A percentile compares a stretch with the other conserved stretches of the same genome.
phyloP scores from a whole-genome alignment of 2,113 vertebrate genomes.

The Canis aureus region DNA sequence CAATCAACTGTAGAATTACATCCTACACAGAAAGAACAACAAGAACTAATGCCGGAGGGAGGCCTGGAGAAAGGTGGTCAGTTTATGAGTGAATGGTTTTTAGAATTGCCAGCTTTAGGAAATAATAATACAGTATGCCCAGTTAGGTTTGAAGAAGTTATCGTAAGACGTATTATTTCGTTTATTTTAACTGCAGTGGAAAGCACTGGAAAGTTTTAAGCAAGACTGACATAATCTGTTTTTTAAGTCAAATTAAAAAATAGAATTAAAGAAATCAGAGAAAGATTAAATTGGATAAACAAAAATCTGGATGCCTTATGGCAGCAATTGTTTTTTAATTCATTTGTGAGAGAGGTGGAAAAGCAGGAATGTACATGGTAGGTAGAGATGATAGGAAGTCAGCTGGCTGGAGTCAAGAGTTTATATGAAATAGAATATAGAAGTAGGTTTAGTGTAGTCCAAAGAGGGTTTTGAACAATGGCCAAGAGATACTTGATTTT shows the following conservation, averaged over 20 bases:
- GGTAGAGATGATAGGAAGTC: neutral
- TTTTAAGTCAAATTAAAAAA: neutral
- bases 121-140: neutral
- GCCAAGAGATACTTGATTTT: neutral
- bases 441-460: neutral
- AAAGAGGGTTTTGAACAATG: neutral
- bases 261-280: neutral
- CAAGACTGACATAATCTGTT: neutral
- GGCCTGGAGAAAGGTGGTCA: neutral
- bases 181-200: neutral
- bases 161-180: neutral
- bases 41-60: neutral
- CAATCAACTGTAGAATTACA: neutral
- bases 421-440: neutral
- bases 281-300: neutral
- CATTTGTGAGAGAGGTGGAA: neutral
- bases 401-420: neutral
- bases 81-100: neutral
- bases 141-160: neutral
- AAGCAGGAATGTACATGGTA: neutral
- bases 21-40: neutral
- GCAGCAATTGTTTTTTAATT: neutral
- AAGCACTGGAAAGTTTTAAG: neutral
- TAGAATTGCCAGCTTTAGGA: neutral
- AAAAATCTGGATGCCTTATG: neutral